Base-by-base conservation (phyloP, 1,140 invertebrate species). In the Danaus plexippus region DNA sequence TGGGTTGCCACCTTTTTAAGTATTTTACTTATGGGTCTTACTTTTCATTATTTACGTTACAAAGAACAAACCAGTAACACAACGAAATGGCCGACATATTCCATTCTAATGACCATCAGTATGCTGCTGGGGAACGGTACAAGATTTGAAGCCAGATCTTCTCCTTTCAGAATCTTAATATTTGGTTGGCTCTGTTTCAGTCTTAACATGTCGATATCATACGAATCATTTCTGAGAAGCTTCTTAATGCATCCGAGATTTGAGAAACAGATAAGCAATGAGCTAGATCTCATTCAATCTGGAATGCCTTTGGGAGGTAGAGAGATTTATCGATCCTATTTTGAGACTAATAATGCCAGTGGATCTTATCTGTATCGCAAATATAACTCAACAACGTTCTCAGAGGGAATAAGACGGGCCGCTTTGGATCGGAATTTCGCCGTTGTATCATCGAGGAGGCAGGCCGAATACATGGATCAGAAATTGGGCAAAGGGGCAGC, bases 221-320 rank as follows among this genome's bases (percentile, higher is more conserved):
- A 88, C 67, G 85, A 85, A 69, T 87, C 85, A 49, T 85, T 88
- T 67, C 71, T 88, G 47, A 76, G 87, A 65, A 87, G 77, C 69
- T 88, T 87, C 54, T 63, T 88, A 71, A 87, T 88, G 74, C 83
- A 88, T 59, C 85, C 87, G 47, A 76, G 85, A 66, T 88, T 77
- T 52, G 77, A 80, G 55, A 87, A 80, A 64, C 87, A 88, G 73
- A 87, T 88, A 74, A 76, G 73, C 53, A 78, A 61, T 56, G 77
- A 84, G 61, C 54, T 64, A 32, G 84, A 87, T 75, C 73, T 88
- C 47, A 80, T 87, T 59, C 64, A 73, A 59, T 85, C 78, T 54
- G 63, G 74, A 60, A 82, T 86, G 67, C 69, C 74, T 59, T 54
- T 87, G 58, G 85, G 82, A 59, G 87, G 86, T 53, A 77, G 80